Conservation (phyloP, 2,797 vertebrate genomes). For the Lepus oiostolus region DNA sequence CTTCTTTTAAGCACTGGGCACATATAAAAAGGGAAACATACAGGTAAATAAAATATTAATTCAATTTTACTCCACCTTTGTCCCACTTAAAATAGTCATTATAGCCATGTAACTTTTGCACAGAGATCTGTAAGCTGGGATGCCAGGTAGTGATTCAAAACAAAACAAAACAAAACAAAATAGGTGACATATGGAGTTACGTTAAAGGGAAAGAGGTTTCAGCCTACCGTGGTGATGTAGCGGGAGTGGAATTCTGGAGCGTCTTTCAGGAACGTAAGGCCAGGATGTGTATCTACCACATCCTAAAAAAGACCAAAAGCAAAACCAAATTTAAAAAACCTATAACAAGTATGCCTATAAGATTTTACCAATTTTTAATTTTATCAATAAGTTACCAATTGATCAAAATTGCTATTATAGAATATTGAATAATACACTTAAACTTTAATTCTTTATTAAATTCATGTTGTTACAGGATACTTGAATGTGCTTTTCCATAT, state of each 20-base stretch:
- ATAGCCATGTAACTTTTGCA: constrained; percentile 56
- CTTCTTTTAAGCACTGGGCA: constrained; percentile 33
- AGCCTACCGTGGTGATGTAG: constrained; percentile 97
- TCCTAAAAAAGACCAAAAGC: constrained; percentile 90
- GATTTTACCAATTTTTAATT: neutral
- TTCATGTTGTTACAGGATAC: constrained; percentile 49
- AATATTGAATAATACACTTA: constrained; percentile 52
- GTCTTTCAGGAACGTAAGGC: constrained; percentile 98
- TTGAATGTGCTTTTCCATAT: constrained; percentile 20
- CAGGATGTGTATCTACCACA: constrained; percentile 98
- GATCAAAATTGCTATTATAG: constrained; percentile 35
- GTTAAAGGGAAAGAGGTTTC: constrained; percentile 27
- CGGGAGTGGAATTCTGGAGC: constrained; percentile 99
- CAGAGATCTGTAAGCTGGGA: constrained; percentile 32
- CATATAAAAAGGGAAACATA: constrained; percentile 27
- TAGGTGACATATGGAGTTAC: neutral
- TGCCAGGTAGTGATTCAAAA: neutral
- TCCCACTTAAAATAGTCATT: constrained; percentile 59
- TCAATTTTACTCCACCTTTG: constrained; percentile 33
- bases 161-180: neutral
- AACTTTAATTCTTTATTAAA: constrained; percentile 50
- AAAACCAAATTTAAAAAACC: constrained; percentile 57
- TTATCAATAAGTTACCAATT: constrained; percentile 1
- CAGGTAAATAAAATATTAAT: neutral
- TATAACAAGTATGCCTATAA: neutral